Conservation (phyloP, 2,888 invertebrate species). For the Aelia acuminata region DNA sequence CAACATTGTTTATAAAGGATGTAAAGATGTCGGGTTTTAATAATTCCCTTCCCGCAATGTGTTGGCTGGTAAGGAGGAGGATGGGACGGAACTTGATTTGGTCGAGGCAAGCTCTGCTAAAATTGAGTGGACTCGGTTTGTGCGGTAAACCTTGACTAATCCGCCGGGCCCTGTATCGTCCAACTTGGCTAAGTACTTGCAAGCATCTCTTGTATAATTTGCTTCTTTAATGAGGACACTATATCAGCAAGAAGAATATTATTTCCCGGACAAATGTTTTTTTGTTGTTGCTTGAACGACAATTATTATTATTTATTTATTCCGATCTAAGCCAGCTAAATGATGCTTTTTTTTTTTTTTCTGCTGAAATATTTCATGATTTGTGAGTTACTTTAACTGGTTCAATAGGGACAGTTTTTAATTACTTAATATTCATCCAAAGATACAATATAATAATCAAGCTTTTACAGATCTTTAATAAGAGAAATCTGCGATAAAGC, state of each 20-base stretch:
- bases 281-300: neutral
- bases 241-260: constrained; percentile 1
- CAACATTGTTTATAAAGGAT: too few relatives aligned
- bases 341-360: too few relatives aligned
- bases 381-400: too few relatives aligned
- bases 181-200: constrained; percentile 4
- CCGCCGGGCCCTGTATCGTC: neutral
- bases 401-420: too few relatives aligned
- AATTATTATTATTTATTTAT: too few relatives aligned
- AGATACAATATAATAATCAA: too few relatives aligned
- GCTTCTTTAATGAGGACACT: constrained; percentile 14
- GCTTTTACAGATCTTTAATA: too few relatives aligned
- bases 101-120: neutral
- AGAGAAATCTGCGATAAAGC: too few relatives aligned
- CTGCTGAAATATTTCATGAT: too few relatives aligned
- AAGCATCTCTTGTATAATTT: constrained; percentile 10
- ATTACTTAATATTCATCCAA: too few relatives aligned
- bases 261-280: neutral
- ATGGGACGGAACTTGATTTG: constrained; percentile 17
- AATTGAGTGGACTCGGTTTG: constrained; percentile 44
- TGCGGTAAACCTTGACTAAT: constrained; percentile 49
- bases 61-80: neutral
- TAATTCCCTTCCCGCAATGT: neutral
- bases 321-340: too few relatives aligned
- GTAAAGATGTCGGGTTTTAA: neutral